A percentile compares a stretch with the other conserved stretches of the same genome.
Evolutionary conservation across 2,888 invertebrate genomes (phyloP).

Genomic region (Gisinianus flammeolus): DNA sequence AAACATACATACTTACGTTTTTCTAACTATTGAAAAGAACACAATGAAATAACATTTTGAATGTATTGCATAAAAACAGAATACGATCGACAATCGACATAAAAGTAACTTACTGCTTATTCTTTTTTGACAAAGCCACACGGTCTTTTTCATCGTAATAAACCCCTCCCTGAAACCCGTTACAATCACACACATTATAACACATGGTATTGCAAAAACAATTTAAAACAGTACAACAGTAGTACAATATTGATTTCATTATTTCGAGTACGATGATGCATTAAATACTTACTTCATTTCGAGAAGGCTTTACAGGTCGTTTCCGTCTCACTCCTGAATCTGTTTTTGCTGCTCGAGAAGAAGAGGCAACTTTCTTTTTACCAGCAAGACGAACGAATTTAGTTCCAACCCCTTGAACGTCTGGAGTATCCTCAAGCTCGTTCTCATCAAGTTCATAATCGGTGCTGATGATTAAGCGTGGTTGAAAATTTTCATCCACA

Average conservation of each 20-base stretch:
- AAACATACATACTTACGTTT: too few relatives aligned
- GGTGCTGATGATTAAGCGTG: too few relatives aligned
- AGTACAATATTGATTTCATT: too few relatives aligned
- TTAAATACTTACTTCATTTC: background rate
- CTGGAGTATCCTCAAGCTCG: too few relatives aligned
- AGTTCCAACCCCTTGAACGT: background rate
- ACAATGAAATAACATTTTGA: background rate
- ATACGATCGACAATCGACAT: background rate
- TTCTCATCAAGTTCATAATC: too few relatives aligned
- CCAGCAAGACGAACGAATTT: background rate
- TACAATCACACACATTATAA: too few relatives aligned
- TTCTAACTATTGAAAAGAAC: background rate
- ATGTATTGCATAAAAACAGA: too few relatives aligned
- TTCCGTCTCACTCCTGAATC: background rate
- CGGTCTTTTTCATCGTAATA: constrained; percentile 37
- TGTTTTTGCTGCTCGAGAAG: background rate
- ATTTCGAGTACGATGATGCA: too few relatives aligned
- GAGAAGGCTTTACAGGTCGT: background rate
- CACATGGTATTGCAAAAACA: too few relatives aligned
- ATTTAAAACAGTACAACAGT: too few relatives aligned
- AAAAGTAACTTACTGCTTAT: constrained; percentile 24
- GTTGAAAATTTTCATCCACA: too few relatives aligned
- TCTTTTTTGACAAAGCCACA: constrained; percentile 31
- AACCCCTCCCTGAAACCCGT: too few relatives aligned
- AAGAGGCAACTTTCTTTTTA: background rate